A percentile compares a stretch with the other conserved stretches of the same genome.
These are phyloP conservation scores for Perognathus longimembris DNA, from an alignment of 2,113 vertebrate species.

Conservation along the genomic window DNA sequence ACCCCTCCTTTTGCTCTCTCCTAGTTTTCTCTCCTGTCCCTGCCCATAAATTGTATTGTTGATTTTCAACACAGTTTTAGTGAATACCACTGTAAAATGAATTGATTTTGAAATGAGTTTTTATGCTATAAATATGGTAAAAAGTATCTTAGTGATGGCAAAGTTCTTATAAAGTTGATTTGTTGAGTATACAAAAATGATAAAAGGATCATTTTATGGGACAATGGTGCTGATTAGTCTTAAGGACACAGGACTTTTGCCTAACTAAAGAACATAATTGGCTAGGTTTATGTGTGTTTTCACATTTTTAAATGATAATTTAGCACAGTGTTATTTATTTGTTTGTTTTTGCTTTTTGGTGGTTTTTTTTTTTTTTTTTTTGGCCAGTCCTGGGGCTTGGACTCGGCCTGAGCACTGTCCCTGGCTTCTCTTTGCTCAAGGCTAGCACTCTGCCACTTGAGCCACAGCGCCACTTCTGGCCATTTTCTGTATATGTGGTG, in stretches of 20 bases:
- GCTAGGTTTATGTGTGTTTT: slow-evolving; percentile 19
- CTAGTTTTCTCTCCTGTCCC: no score
- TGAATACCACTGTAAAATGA: background rate
- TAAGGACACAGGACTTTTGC: background rate
- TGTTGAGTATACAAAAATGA: background rate
- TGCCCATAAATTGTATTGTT: no score
- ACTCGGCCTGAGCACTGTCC: no score
- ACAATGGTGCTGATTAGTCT: background rate
- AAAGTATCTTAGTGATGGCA: background rate
- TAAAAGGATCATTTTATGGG: slow-evolving; percentile 4
- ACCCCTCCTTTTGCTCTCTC: no score
- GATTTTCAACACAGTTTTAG: no score
- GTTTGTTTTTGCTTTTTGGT: no score
- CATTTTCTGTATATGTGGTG: no score
- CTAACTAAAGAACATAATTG: background rate
- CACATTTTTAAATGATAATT: background rate
- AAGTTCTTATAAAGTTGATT: slow-evolving; percentile 35
- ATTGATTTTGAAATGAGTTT: slow-evolving; percentile 40
- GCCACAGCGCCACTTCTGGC: no score
- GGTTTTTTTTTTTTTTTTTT: no score
- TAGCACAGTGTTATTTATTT: background rate
- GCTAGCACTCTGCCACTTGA: no score
- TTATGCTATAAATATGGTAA: slow-evolving; percentile 6
- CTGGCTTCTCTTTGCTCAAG: no score
- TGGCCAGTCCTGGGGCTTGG: no score